Percentiles rank a stretch among this genome's conserved stretches.
Evolutionary conservation across 2,797 vertebrate species (phyloP).

Genomic region (Sus cebifrons): DNA sequence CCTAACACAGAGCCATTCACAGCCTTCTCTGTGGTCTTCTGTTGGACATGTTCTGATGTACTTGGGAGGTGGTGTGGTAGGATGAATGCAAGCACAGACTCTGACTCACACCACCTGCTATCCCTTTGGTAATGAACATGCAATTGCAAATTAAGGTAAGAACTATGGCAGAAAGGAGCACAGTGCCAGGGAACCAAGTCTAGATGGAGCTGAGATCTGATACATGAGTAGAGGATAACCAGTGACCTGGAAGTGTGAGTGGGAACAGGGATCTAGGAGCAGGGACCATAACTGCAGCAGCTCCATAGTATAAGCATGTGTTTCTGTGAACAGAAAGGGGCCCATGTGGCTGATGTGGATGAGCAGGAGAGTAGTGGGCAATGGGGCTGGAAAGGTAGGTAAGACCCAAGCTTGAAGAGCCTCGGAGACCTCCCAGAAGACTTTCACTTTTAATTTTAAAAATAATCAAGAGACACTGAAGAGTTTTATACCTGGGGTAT

Average conservation of each 20-base stretch:
- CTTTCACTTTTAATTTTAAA: background rate
- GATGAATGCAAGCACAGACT: fast-evolving
- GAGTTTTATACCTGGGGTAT: background rate
- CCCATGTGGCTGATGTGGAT: fast-evolving
- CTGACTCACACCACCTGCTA: background rate
- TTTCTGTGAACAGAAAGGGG: background rate
- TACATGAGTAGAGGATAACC: fast-evolving
- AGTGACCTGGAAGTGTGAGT: background rate
- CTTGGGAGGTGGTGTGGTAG: no score
- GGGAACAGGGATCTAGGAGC: fast-evolving
- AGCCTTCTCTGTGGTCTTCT: background rate
- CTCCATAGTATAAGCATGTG: fast-evolving
- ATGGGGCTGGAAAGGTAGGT: background rate
- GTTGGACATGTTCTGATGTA: background rate
- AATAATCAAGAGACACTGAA: background rate
- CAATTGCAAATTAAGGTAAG: background rate
- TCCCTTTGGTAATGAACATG: background rate
- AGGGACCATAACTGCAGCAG: fast-evolving
- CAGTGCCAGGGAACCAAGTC: background rate
- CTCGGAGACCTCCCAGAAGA: background rate
- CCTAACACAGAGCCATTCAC: fast-evolving
- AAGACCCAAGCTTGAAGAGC: background rate
- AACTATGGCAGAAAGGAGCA: background rate
- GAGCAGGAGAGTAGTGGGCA: background rate
- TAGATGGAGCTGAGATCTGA: background rate